Evolutionary conservation across 1,140 invertebrate genomes (phyloP).

Genomic region (Drosophila ogumai): DNA sequence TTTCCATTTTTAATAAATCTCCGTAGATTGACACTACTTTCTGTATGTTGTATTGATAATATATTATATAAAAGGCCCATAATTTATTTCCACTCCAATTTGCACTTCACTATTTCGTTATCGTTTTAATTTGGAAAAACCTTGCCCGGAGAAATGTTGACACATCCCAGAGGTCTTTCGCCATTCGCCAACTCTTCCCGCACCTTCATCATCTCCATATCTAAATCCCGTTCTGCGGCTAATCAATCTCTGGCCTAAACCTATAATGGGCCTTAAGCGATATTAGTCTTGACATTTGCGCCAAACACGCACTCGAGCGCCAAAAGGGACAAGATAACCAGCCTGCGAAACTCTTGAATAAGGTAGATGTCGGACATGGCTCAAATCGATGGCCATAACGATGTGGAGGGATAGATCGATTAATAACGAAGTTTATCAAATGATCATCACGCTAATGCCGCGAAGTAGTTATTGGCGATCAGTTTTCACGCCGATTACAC

Average conservation of each 20-base stretch:
- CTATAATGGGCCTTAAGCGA: slow-evolving; percentile 4
- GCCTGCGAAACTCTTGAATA: slow-evolving; percentile 33
- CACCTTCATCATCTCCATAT: too few relatives aligned
- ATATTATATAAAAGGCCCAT: neutral
- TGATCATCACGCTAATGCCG: slow-evolving; percentile 10
- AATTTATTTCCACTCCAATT: neutral
- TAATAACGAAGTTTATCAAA: slow-evolving; percentile 10
- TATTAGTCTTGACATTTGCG: slow-evolving; percentile 15
- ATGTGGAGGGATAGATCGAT: slow-evolving; percentile 17
- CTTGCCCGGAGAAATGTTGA: slow-evolving; percentile 6
- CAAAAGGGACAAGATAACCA: slow-evolving; percentile 29
- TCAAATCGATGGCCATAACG: slow-evolving; percentile 31
- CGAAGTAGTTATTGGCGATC: neutral
- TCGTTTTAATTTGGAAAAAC: neutral
- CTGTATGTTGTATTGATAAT: neutral
- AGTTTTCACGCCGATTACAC: slow-evolving; percentile 39
- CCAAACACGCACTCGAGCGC: slow-evolving; percentile 20
- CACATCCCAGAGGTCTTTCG: slow-evolving; percentile 14
- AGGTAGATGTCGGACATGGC: slow-evolving; percentile 14
- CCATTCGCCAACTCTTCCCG: neutral
- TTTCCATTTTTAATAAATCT: neutral
- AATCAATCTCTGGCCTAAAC: slow-evolving; percentile 20
- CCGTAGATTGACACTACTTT: neutral
- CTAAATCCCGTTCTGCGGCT: slow-evolving; percentile 9
- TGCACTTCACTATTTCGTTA: slow-evolving; percentile 1